Evolutionary conservation across 2,888 invertebrate species (phyloP).

Genomic region (Heliconius ethilla): DNA sequence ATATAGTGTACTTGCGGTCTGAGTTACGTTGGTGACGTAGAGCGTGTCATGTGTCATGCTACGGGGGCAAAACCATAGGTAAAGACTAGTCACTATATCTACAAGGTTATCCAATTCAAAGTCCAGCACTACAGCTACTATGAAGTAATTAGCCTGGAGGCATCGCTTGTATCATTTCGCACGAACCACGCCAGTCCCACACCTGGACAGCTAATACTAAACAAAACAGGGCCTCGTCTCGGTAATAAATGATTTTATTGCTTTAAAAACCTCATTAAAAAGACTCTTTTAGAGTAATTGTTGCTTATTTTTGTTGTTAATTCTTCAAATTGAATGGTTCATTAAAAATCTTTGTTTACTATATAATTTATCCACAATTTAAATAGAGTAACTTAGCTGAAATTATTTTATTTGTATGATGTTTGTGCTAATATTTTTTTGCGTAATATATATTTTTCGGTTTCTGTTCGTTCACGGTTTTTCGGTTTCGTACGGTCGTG

Average conservation of each 20-base stretch:
- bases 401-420: too few species aligned
- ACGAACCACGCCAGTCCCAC: slow-evolving; percentile 31
- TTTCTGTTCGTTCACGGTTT: too few species aligned
- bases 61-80: too few species aligned
- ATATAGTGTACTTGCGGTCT: too few species aligned
- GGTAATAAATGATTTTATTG: not conserved
- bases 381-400: too few species aligned
- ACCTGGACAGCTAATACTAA: slow-evolving; percentile 28
- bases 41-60: too few species aligned
- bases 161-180: slow-evolving; percentile 51
- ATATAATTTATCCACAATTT: too few species aligned
- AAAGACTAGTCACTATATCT: not conserved
- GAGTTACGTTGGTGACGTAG: too few species aligned
- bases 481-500: too few species aligned
- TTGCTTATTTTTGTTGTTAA: not conserved
- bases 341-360: too few species aligned
- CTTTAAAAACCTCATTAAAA: not conserved
- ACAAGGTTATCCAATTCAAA: not conserved
- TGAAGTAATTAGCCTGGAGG: slow-evolving; percentile 52
- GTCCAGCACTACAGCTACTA: slow-evolving; percentile 50
- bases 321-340: not conserved
- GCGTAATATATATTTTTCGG: too few species aligned
- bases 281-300: not conserved
- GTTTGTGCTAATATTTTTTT: too few species aligned
- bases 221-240: not conserved